Base-by-base conservation (phyloP, 2,113 vertebrate species). In the Triplophysa dalaica region DNA sequence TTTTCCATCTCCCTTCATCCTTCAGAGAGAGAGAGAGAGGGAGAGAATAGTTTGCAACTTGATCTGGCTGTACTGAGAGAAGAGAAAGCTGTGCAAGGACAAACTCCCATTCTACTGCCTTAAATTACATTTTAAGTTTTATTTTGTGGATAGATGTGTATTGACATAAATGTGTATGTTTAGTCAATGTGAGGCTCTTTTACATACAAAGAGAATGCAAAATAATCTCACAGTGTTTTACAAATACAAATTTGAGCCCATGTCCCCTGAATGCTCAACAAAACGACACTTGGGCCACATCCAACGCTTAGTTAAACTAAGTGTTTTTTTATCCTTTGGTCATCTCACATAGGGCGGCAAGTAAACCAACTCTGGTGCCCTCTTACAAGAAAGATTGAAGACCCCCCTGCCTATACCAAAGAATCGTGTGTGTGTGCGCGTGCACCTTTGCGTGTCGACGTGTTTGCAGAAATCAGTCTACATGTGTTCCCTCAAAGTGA, bases 1-100 rank as follows among this genome's bases (percentile, higher is more conserved):
- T 94, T 96, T 97, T 95, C 93, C 89, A 85, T 95, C 94, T 90
- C 85, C 84, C 92, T 93, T 89, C 93, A 92, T 93, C 91, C 87
- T 90, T 91, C 94, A 92, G 94, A 50, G 79, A 67, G 79, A 72
- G 78, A 73, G 45, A 58, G 65, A 74, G 52, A 62, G n/a, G 12
- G 54, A 26, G 73, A 60, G 75, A 54, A 61, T 43, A 22, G 54
- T 45, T 69, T 62, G 83, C 74, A 84, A 84, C 64, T 16, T 78
- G 70, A 84, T 79, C 74, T n/a, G 38, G 58, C 77, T 17, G n/a
- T 43, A 61, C 54, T 70, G 58, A 54, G 52, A 73, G 61, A 68
- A 68, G 22, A 22, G 38, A 19, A 62, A 66, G 41, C 41, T 8
- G 1, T 52, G 11, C 33, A 33, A 52, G 60, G 56, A 56, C 21